Evolutionary conservation across 2,797 vertebrate genomes (phyloP).

Genomic region (Propithecus perrieri): DNA sequence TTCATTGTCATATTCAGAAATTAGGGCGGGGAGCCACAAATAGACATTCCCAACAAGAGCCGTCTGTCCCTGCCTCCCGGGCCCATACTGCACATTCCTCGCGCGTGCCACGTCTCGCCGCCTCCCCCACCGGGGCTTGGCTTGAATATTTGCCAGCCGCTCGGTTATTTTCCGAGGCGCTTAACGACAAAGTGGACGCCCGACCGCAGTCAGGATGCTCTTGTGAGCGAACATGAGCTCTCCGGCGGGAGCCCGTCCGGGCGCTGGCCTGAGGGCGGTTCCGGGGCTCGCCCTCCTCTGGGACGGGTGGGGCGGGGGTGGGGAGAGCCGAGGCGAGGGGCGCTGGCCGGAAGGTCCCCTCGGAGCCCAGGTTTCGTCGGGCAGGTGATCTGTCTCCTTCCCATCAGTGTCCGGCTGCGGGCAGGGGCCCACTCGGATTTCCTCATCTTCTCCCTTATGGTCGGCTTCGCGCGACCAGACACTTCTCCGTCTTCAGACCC

Average conservation of each 20-base stretch:
- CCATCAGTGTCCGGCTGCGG: fast-evolving
- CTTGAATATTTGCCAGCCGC: not conserved
- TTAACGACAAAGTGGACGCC: not conserved
- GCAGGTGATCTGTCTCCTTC: fast-evolving
- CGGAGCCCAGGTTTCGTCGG: fast-evolving
- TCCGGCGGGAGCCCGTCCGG: fast-evolving
- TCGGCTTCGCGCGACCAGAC: fast-evolving
- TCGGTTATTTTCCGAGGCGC: not conserved
- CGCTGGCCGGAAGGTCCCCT: fast-evolving
- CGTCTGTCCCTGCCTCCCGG: not conserved
- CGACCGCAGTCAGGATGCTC: not conserved
- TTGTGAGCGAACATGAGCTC: fast-evolving
- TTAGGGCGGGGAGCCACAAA: conserved; percentile 20
- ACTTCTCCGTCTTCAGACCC: not conserved
- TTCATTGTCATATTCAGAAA: conserved; percentile 39
- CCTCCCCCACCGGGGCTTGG: not conserved
- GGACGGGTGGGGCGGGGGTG: fast-evolving
- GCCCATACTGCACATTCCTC: fast-evolving
- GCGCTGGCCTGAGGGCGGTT: fast-evolving
- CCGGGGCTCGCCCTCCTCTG: too few relatives aligned
- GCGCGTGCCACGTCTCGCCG: not conserved
- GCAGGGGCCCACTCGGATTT: fast-evolving
- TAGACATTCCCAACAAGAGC: not conserved
- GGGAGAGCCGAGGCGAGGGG: not conserved
- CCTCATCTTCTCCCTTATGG: fast-evolving